Percentiles rank a stretch among this genome's conserved stretches.
Evolutionary conservation across 1,140 invertebrate genomes (phyloP).

Genomic region (Rhynchophorus ferrugineus): DNA sequence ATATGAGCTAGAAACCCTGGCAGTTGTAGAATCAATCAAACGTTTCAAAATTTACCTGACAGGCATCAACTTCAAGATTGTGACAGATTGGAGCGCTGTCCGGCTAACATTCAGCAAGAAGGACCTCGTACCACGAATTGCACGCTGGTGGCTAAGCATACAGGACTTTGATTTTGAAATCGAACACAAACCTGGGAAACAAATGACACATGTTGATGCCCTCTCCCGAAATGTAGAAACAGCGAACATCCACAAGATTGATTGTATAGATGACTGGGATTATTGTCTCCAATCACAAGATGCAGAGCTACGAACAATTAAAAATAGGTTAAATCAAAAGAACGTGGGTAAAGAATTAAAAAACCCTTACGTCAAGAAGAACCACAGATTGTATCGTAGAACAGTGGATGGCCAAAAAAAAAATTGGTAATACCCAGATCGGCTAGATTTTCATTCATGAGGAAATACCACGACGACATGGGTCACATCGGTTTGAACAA

Average conservation of each 20-base stretch:
- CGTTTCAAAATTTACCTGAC: constrained; percentile 31
- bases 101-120: constrained; percentile 21
- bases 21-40: constrained; percentile 27
- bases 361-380: constrained; percentile 29
- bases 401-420: background rate
- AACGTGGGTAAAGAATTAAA: constrained; percentile 2
- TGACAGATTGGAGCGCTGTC: constrained; percentile 33
- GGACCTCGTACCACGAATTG: constrained; percentile 31
- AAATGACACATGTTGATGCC: constrained; percentile 33
- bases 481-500: constrained; percentile 8
- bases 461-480: constrained; percentile 12
- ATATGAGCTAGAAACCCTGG: constrained; percentile 34
- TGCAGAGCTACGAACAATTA: constrained; percentile 8
- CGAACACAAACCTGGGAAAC: constrained; percentile 27
- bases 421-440: constrained; percentile 6
- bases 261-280: constrained; percentile 18
- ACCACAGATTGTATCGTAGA: constrained; percentile 20
- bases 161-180: constrained; percentile 33
- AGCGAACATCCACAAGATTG: constrained; percentile 1
- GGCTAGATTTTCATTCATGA: background rate
- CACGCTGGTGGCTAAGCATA: constrained; percentile 32
- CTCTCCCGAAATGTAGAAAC: constrained; percentile 31
- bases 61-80: constrained; percentile 25
- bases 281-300: constrained; percentile 20
- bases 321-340: background rate